Base-by-base conservation (phyloP, 2,888 invertebrate species). In the Caenorhabditis sinica region DNA sequence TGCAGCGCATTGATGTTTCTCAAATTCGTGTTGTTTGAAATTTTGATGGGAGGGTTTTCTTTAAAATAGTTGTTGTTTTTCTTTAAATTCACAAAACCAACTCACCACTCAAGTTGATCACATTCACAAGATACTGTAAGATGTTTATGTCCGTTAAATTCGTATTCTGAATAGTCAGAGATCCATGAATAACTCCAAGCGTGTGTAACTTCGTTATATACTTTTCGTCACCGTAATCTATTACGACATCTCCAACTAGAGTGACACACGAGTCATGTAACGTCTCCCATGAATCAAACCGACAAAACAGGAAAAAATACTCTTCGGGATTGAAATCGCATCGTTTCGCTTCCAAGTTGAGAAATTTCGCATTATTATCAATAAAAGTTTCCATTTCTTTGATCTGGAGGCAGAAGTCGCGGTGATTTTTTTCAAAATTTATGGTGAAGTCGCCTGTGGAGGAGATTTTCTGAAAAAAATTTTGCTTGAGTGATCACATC, bases 181-280 rank as follows among this genome's bases (percentile, higher is more conserved):
- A 13, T 33, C 66, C 66, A 51, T 51, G 20, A 30, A 68, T 33
- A 33, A 23, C 8, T 6, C n/a, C 20, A 30, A 51, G 0, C 33
- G 0, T 20, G 9, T 15, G 2, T 40, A 68, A 33, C 20, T 68
- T 68, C 6, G n/a, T n/a, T 0, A 30, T n/a, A 51, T n/a, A 20
- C 3, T 68, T 33, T 33, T 68, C 66, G 51, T 68, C 66, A 8
- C 66, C 66, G 5, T 30, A n/a, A 6, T 51, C 66, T 0, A 68
- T 20, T 13, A 20, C 0, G 2, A 68, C 17, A 40, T 68, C 25
- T 8, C 66, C 66, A 6, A 33, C 0, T 1, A 68, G 6, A 33
- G 30, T 4, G 2, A 33, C 51, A 51, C 66, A 68, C 4, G 13
- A 17, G 1, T 15, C 20, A 0, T 30, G n/a, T 23, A 68, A 51